phyloP scores from a whole-genome alignment of 2,888 invertebrate genomes.

The Microdon myrmicae region DNA sequence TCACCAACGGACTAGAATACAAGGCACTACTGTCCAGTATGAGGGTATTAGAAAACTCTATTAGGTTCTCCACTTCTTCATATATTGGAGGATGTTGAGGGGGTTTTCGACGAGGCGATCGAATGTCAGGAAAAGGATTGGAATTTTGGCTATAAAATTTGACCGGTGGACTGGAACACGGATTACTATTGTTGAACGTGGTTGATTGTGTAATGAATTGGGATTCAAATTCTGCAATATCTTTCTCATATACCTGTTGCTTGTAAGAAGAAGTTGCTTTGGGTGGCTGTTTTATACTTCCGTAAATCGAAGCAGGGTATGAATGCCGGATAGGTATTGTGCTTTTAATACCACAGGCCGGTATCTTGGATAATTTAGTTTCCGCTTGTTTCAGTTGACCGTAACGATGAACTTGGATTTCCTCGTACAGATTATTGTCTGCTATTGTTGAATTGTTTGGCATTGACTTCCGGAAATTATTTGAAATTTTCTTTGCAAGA shows the following conservation, averaged over 20 bases:
- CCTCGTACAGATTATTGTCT: conserved; percentile 28
- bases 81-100: neutral
- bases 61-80: conserved; percentile 11
- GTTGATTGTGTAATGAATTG: conserved; percentile 27
- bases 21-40: conserved; percentile 15
- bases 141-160: conserved; percentile 54
- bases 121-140: conserved; percentile 48
- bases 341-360: conserved; percentile 1
- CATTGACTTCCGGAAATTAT: neutral
- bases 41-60: no score
- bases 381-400: no score
- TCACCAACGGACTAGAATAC: conserved; percentile 49
- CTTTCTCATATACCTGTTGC: conserved; percentile 33
- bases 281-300: neutral
- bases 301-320: conserved; percentile 2
- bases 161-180: conserved; percentile 49
- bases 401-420: conserved; percentile 15
- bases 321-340: conserved; percentile 13
- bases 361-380: neutral
- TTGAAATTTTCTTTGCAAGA: conserved; percentile 3
- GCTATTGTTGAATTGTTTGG: conserved; percentile 12
- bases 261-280: conserved; percentile 10
- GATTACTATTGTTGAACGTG: conserved; percentile 18
- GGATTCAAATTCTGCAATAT: conserved; percentile 19
- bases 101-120: conserved; percentile 39